Conservation (phyloP, 2,797 vertebrate genomes). For the Hippoglossus hippoglossus region DNA sequence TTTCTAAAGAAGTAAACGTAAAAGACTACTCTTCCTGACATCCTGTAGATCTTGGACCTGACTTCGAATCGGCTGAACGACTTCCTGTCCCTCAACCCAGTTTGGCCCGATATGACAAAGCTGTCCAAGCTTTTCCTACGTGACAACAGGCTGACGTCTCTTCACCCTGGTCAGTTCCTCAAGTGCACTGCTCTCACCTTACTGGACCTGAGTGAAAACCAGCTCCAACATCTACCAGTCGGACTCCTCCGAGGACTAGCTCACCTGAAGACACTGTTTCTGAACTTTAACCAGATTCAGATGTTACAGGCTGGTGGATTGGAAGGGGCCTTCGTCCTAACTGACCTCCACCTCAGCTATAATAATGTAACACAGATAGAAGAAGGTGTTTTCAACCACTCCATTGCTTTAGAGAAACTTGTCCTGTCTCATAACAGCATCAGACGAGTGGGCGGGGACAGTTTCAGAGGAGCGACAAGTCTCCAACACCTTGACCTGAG, state of each 20-base stretch:
- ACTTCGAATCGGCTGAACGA: conserved; percentile 64
- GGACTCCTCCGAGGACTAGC: conserved; percentile 64
- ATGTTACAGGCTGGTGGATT: conserved; percentile 55
- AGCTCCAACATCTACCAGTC: conserved; percentile 48
- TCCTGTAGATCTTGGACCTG: conserved; percentile 71
- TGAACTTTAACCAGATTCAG: conserved; percentile 73
- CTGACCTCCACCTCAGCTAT: conserved; percentile 62
- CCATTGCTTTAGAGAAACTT: conserved; percentile 57
- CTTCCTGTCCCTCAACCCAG: conserved; percentile 36
- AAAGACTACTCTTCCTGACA: neutral
- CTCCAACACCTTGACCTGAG: conserved; percentile 74
- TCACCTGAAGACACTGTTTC: conserved; percentile 59
- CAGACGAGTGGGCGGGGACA: conserved; percentile 25
- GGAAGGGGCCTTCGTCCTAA: conserved; percentile 53
- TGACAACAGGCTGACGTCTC: conserved; percentile 55
- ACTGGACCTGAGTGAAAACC: conserved; percentile 78
- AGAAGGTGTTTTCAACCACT: conserved; percentile 63
- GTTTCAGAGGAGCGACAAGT: conserved; percentile 55
- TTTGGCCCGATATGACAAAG: conserved; percentile 64
- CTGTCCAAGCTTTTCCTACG: conserved; percentile 71
- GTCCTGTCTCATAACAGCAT: conserved; percentile 71
- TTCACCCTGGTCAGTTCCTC: conserved; percentile 52
- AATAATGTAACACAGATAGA: conserved; percentile 69
- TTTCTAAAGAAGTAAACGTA: neutral
- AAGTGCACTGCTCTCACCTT: conserved; percentile 62